Evolutionary conservation across 2,888 invertebrate species (phyloP), one percentile per base, ranked within the genome.

Genomic region (Lithophane ornitopus): DNA sequence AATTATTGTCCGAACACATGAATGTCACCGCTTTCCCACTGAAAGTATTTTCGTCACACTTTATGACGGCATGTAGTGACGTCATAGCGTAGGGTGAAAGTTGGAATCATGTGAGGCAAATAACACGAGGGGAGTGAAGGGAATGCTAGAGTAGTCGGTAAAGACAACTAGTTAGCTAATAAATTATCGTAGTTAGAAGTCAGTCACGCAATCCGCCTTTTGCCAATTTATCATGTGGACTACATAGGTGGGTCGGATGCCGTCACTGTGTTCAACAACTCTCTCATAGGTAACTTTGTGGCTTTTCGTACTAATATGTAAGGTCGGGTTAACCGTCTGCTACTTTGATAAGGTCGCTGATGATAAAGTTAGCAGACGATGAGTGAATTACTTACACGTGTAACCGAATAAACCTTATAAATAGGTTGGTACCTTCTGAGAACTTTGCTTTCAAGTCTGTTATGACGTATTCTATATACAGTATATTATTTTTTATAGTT

Each of bases 151-250:
- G 82, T 82, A 80, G 84, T 80, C 89, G 85, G 82, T 88, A 88
- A 88, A 88, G 88, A 87, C 87, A 85, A 85, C 89, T 86, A 85
- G 89, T 91, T 91, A 89, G 85, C 76, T 78, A 90, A 90, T 88
- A 88, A 87, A 90, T 88, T 89, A 87, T 89, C 87, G 85, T 84
- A 88, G 89, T 90, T 91, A 87, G 83, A 77, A 91, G 89, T 89
- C 89, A 88, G 91, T 89, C 90, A 91, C 91, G 92, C 91, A 87
- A 91, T 79, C 85, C 85, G 61, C 80, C 81, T 83, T 88, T 82
- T 71, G 84, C 85, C 82, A 88, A 89, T 91, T 89, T 86, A 90
- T 89, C 87, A 88, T 85, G 77, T 81, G 78, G 78, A 76, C 78
- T 83, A 34, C 34, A 34, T 34, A 82, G 85, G 81, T 84, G 84